Evolutionary conservation across 2,888 invertebrate species (phyloP).

Genomic region (Neoascia interrupta): DNA sequence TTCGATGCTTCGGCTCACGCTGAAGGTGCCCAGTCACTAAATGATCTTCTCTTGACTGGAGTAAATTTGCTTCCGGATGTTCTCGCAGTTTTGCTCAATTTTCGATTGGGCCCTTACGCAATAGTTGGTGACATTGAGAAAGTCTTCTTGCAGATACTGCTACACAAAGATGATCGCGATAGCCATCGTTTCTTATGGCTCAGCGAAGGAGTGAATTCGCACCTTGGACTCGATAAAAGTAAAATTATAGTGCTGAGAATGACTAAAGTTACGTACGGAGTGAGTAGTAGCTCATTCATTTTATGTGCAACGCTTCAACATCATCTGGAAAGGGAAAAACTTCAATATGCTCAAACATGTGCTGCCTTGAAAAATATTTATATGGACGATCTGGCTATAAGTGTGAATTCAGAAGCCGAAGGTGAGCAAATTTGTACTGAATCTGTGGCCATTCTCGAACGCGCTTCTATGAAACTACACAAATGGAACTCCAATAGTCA

Average conservation of each 20-base stretch:
- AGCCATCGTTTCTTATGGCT: constrained; percentile 17
- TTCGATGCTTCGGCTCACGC: constrained; percentile 11
- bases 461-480: constrained; percentile 7
- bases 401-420: neutral
- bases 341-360: constrained; percentile 11
- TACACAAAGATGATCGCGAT: neutral
- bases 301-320: neutral
- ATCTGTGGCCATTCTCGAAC: neutral
- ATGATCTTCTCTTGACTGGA: constrained; percentile 16
- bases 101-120: constrained; percentile 1
- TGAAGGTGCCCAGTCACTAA: neutral
- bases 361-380: constrained; percentile 12
- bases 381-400: constrained; percentile 12
- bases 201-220: neutral
- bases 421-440: neutral
- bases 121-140: constrained; percentile 17
- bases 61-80: constrained; percentile 17
- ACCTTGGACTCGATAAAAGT: neutral
- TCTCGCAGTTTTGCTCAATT: neutral
- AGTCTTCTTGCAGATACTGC: neutral
- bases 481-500: constrained; percentile 16
- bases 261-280: constrained; percentile 2
- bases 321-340: no score
- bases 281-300: neutral
- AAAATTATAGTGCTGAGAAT: no score